Conservation (phyloP, 2,113 vertebrate genomes). For the Nanorana parkeri region DNA sequence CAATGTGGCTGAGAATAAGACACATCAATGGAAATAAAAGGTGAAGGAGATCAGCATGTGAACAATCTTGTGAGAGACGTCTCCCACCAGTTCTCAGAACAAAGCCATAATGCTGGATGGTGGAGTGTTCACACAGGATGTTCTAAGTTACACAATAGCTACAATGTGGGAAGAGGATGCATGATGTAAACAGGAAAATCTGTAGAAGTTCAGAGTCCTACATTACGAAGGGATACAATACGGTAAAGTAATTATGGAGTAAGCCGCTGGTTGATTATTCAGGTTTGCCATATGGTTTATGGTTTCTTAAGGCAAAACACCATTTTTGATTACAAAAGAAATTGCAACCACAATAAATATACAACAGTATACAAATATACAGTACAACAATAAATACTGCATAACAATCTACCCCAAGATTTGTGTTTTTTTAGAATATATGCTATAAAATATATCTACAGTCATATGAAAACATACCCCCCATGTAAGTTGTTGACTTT, state of each 20-base stretch:
- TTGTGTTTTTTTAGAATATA: too few species aligned
- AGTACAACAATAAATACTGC: not conserved
- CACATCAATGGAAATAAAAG: conserved; percentile 47
- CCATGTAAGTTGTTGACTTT: too few species aligned
- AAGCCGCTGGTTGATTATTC: conserved; percentile 14
- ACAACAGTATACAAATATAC: not conserved
- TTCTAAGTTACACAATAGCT: conserved; percentile 51
- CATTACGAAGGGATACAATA: conserved; percentile 35
- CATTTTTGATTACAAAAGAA: not conserved
- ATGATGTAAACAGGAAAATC: conserved; percentile 57
- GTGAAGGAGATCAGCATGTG: conserved; percentile 32
- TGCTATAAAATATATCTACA: too few species aligned
- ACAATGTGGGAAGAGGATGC: conserved; percentile 57
- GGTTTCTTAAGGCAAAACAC: not conserved
- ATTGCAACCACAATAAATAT: not conserved
- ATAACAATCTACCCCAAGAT: too few species aligned
- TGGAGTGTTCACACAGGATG: conserved; percentile 50
- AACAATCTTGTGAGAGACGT: conserved; percentile 55
- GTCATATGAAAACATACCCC: too few species aligned
- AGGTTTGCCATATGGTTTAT: not conserved
- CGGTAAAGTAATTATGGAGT: conserved; percentile 43
- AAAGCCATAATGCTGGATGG: conserved; percentile 41
- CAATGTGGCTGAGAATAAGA: conserved; percentile 4
- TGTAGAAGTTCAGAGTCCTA: conserved; percentile 49
- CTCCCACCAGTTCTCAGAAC: conserved; percentile 51